Conservation (phyloP, 2,888 invertebrate species). For the Drepana falcataria region DNA sequence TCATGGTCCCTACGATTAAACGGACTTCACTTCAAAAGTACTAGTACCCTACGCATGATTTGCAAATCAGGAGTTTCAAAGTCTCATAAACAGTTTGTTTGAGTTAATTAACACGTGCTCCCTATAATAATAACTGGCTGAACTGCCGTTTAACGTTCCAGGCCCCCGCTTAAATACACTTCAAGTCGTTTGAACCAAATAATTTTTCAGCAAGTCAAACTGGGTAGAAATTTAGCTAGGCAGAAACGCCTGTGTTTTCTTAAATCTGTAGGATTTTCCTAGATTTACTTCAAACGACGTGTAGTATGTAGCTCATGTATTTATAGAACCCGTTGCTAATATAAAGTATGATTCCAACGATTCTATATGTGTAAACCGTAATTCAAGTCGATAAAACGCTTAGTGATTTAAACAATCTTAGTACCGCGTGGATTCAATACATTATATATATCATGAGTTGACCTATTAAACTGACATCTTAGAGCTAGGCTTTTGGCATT, state of each 20-base stretch:
- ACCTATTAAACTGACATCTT: constrained; percentile 38
- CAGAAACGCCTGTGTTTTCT: too few species aligned
- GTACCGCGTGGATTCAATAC: constrained; percentile 3
- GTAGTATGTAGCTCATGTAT: constrained; percentile 5
- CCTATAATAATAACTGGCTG: background rate
- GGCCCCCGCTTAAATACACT: too few species aligned
- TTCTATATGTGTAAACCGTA: constrained; percentile 1
- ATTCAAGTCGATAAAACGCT: constrained; percentile 6
- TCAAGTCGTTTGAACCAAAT: too few species aligned
- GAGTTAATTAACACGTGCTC: background rate
- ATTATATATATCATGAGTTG: constrained; percentile 24
- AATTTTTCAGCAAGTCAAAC: too few species aligned
- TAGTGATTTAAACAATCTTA: constrained; percentile 1
- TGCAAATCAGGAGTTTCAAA: background rate
- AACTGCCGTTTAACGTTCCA: too few species aligned
- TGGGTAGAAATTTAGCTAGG: too few species aligned
- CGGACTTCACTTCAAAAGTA: background rate
- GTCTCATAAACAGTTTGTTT: background rate
- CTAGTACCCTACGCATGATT: background rate
- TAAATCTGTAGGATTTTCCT: background rate
- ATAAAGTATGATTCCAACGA: background rate
- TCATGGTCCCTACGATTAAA: background rate
- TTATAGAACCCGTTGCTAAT: background rate
- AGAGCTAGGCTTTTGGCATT: constrained; percentile 44
- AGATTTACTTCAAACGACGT: background rate